Evolutionary conservation across 2,797 vertebrate species (phyloP).

Genomic region (Schizopygopsis malacanthus): DNA sequence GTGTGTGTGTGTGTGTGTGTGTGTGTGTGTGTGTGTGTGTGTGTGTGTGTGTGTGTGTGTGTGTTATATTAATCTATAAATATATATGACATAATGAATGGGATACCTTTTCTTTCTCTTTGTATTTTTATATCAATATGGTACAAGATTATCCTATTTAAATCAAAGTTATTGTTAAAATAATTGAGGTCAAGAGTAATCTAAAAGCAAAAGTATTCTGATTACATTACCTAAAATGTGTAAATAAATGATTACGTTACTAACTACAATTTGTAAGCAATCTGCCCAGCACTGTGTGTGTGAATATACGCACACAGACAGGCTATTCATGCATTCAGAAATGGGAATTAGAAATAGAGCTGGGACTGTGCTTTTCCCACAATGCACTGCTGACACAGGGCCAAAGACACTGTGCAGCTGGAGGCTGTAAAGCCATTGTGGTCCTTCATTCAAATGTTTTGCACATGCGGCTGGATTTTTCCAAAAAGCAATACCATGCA

Average conservation of each 20-base stretch:
- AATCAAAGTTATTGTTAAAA: too few relatives aligned
- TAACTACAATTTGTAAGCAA: neutral
- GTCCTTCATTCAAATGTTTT: slow-evolving; percentile 50
- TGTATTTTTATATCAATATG: too few relatives aligned
- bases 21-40: too few relatives aligned
- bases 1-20: too few relatives aligned
- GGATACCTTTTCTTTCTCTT: too few relatives aligned
- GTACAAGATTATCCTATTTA: too few relatives aligned
- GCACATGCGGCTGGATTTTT: slow-evolving; percentile 31
- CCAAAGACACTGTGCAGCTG: slow-evolving; percentile 55
- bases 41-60: too few relatives aligned
- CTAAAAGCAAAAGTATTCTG: neutral
- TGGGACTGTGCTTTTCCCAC: slow-evolving; percentile 72
- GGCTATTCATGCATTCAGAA: slow-evolving; percentile 59
- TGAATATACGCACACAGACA: neutral
- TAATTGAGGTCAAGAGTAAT: too few relatives aligned
- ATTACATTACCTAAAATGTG: too few relatives aligned
- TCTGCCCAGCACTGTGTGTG: neutral
- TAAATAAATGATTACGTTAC: neutral
- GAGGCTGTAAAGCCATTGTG: slow-evolving; percentile 68
- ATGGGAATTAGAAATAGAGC: slow-evolving; percentile 64
- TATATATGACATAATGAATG: too few relatives aligned
- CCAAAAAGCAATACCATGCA: slow-evolving; percentile 24
- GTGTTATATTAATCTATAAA: too few relatives aligned
- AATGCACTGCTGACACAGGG: slow-evolving; percentile 69